These are phyloP conservation scores for Drosophila antonietae DNA, from an alignment of 2,888 invertebrate species.

Conservation along the genomic window DNA sequence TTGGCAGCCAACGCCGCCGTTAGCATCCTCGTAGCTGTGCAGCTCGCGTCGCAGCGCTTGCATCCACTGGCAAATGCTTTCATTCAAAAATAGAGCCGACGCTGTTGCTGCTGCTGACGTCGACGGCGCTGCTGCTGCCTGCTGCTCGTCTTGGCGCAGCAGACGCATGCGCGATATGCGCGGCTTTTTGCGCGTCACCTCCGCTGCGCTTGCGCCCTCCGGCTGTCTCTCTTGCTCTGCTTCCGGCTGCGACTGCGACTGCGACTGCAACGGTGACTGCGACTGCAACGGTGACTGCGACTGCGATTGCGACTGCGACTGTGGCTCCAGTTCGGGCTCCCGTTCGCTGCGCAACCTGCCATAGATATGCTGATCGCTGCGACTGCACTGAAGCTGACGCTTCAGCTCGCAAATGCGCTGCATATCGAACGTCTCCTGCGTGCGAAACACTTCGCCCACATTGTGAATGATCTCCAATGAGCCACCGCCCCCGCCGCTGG, in stretches of 20 bases:
- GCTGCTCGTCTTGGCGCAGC: slow-evolving; percentile 43
- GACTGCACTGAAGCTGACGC: slow-evolving; percentile 71
- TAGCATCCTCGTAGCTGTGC: slow-evolving; percentile 76
- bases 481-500: slow-evolving; percentile 32
- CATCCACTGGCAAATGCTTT: slow-evolving; percentile 83
- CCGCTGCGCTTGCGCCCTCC: background rate
- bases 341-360: slow-evolving; percentile 66
- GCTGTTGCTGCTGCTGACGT: background rate
- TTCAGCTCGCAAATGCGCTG: slow-evolving; percentile 82
- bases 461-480: slow-evolving; percentile 83
- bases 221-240: background rate
- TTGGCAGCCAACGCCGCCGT: slow-evolving; percentile 58
- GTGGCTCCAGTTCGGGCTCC: background rate
- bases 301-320: background rate
- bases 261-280: background rate
- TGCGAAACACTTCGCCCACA: slow-evolving; percentile 83
- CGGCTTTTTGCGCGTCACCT: slow-evolving; percentile 35
- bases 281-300: background rate
- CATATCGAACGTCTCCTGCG: slow-evolving; percentile 83
- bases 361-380: slow-evolving; percentile 83
- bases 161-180: slow-evolving; percentile 61
- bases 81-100: slow-evolving; percentile 67
- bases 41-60: slow-evolving; percentile 80
- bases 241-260: slow-evolving; percentile 6
- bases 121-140: slow-evolving; percentile 12